Evolutionary conservation across 2,888 invertebrate species (phyloP).

Genomic region (Oligia strigilis): DNA sequence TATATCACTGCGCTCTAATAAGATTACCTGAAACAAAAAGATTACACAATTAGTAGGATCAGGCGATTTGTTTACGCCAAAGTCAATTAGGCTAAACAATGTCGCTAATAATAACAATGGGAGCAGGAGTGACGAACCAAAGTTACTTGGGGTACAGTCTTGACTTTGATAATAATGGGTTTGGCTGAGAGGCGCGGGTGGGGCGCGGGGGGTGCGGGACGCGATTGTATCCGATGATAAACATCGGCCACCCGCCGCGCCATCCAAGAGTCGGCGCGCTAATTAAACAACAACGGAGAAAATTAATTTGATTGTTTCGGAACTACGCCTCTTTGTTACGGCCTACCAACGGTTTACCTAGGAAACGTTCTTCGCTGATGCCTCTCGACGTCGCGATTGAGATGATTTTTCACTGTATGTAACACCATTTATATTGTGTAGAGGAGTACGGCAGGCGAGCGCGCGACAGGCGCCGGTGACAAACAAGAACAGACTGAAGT

Average conservation of each 20-base stretch:
- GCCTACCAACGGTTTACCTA: slow-evolving; percentile 84
- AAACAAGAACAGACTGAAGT: slow-evolving; percentile 79
- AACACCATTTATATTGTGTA: slow-evolving; percentile 76
- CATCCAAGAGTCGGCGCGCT: slow-evolving; percentile 88
- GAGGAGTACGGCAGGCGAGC: slow-evolving; percentile 71
- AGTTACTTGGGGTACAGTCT: slow-evolving; percentile 88
- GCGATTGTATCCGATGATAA: slow-evolving; percentile 90
- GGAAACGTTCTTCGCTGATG: slow-evolving; percentile 81
- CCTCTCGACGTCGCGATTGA: slow-evolving; percentile 71
- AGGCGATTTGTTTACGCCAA: slow-evolving; percentile 84
- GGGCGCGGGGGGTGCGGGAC: slow-evolving; percentile 68
- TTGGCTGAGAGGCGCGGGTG: slow-evolving; percentile 79
- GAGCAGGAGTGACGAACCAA: slow-evolving; percentile 88
- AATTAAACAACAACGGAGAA: slow-evolving; percentile 90
- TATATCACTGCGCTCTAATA: slow-evolving; percentile 69
- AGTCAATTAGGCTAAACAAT: slow-evolving; percentile 86
- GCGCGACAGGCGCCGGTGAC: slow-evolving; percentile 77
- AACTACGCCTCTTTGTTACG: slow-evolving; percentile 87
- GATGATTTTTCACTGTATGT: slow-evolving; percentile 73
- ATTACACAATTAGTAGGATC: slow-evolving; percentile 82
- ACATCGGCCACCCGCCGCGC: slow-evolving; percentile 88
- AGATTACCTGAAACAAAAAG: slow-evolving; percentile 88
- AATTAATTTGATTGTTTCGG: slow-evolving; percentile 90
- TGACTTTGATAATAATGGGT: slow-evolving; percentile 89
- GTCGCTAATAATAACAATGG: slow-evolving; percentile 87